Evolutionary conservation across 2,888 invertebrate species (phyloP).

Genomic region (Torymus auratus): DNA sequence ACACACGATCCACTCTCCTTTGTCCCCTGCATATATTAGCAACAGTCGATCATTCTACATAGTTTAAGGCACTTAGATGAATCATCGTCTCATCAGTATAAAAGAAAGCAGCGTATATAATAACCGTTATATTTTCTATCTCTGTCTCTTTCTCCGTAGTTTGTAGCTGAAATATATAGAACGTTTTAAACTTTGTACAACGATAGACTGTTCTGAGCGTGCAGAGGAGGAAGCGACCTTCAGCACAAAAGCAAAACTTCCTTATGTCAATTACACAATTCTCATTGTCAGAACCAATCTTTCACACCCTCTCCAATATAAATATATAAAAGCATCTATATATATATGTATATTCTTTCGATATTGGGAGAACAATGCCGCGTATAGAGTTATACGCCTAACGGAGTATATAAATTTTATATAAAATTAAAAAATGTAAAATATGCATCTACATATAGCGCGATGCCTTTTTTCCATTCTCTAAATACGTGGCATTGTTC

Average conservation of each 20-base stretch:
- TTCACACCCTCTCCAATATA: constrained; percentile 37
- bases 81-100: background rate
- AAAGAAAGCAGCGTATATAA: no score
- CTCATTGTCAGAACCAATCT: constrained; percentile 31
- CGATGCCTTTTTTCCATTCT: no score
- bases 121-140: no score
- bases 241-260: constrained; percentile 23
- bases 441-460: no score
- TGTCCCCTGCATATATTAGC: background rate
- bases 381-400: no score
- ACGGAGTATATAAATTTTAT: no score
- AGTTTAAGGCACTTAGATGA: background rate
- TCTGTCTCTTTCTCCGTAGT: no score
- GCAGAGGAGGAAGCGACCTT: background rate
- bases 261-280: constrained; percentile 19
- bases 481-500: constrained; percentile 14
- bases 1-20: no score
- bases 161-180: no score
- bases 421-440: no score
- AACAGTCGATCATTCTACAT: background rate
- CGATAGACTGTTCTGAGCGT: background rate
- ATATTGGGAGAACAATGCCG: constrained; percentile 23
- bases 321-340: constrained; percentile 32
- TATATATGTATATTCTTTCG: constrained; percentile 13
- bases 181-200: constrained; percentile 24